Evolutionary conservation across 2,113 vertebrate genomes (phyloP).

Genomic region (Lathamus discolor): DNA sequence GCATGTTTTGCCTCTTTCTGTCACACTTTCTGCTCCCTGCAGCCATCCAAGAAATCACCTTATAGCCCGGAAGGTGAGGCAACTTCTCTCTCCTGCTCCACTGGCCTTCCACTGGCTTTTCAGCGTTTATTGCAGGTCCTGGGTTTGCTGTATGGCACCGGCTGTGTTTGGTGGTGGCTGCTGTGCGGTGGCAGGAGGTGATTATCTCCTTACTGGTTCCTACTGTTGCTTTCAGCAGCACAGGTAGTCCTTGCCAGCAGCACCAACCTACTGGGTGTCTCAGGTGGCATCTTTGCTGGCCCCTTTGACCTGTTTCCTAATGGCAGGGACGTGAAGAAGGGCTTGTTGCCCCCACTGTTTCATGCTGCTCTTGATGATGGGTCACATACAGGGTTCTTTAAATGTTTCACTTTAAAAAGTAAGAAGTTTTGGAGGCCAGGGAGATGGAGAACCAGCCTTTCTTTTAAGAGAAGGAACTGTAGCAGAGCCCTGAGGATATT

Average conservation of each 20-base stretch:
- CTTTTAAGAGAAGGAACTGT: neutral
- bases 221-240: neutral
- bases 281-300: neutral
- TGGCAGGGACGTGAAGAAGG: neutral
- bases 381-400: neutral
- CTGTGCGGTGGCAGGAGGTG: neutral
- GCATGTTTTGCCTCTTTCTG: neutral
- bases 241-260: neutral
- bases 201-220: neutral
- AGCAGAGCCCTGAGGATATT: neutral
- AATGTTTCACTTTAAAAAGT: neutral
- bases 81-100: neutral
- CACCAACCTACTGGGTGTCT: fast-evolving
- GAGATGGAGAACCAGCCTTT: neutral
- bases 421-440: neutral
- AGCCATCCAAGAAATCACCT: fast-evolving
- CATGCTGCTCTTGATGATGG: neutral
- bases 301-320: neutral
- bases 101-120: neutral
- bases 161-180: neutral
- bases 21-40: neutral
- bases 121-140: neutral
- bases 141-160: neutral
- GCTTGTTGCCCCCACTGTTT: neutral
- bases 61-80: neutral